Conservation (phyloP, 2,113 vertebrate species). For the Emydocephalus ijimae region DNA sequence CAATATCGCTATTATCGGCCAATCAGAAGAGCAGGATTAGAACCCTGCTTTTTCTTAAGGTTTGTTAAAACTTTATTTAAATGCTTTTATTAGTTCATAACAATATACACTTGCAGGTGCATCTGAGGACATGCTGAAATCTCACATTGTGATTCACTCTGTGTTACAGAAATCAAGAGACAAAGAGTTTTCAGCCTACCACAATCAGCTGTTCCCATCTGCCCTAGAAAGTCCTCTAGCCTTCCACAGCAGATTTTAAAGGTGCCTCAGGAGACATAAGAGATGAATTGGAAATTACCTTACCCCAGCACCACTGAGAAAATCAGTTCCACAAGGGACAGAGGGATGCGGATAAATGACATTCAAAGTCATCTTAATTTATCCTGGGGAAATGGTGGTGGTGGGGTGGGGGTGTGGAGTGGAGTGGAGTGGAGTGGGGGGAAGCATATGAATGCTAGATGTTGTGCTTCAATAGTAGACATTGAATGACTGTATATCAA, state of each 20-base stretch:
- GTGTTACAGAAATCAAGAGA: constrained; percentile 16
- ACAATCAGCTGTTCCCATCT: background rate
- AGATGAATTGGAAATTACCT: background rate
- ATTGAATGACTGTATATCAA: background rate
- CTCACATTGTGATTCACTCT: background rate
- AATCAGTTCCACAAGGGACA: background rate
- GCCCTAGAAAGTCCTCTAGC: background rate
- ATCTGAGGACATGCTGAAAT: constrained; percentile 16
- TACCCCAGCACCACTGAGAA: background rate
- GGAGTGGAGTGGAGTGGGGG: no score
- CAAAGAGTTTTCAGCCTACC: background rate
- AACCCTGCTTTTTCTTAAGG: no score
- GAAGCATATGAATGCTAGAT: background rate
- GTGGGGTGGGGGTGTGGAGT: no score
- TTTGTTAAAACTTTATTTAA: no score
- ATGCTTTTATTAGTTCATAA: no score
- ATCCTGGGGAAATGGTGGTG: no score
- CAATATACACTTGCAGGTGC: background rate
- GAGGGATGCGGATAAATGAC: background rate
- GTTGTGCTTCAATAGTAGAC: background rate
- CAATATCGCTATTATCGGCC: no score
- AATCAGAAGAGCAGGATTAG: no score
- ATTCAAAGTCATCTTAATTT: background rate
- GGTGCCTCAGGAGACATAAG: background rate
- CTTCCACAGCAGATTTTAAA: background rate